A percentile compares a stretch with the other conserved stretches of the same genome.
Conservation (phyloP, 2,888 invertebrate species). For the Lampropteryx suffumata region DNA sequence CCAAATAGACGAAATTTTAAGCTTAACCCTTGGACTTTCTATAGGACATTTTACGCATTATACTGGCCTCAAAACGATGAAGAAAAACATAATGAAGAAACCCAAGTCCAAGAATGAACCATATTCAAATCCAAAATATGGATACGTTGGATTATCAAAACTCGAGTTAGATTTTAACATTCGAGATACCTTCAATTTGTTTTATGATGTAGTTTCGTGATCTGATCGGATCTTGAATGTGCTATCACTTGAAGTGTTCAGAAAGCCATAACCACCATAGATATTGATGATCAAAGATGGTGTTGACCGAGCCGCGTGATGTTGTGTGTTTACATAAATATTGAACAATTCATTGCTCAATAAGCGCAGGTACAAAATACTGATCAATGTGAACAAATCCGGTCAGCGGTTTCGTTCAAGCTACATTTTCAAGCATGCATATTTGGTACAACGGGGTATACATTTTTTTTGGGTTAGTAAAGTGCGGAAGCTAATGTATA, state of each 20-base stretch:
- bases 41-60: too few relatives aligned
- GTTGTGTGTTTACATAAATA: conserved; percentile 25
- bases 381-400: conserved; percentile 41
- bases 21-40: too few relatives aligned
- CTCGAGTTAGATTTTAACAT: too few relatives aligned
- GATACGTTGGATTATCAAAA: too few relatives aligned
- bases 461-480: conserved; percentile 63
- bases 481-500: conserved; percentile 63
- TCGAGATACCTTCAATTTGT: too few relatives aligned
- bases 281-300: conserved; percentile 61
- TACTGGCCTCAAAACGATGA: too few relatives aligned
- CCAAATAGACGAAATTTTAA: too few relatives aligned
- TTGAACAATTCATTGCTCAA: conserved; percentile 18
- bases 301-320: conserved; percentile 52
- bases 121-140: too few relatives aligned
- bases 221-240: conserved; percentile 32
- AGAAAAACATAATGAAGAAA: too few relatives aligned
- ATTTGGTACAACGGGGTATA: conserved; percentile 6
- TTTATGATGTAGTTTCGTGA: conserved; percentile 20
- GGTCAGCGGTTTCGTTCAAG: conserved; percentile 53
- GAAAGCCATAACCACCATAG: conserved; percentile 53
- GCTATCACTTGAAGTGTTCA: conserved; percentile 16
- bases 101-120: too few relatives aligned
- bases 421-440: conserved; percentile 30
- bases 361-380: conserved; percentile 10